phyloP scores from a whole-genome alignment of 2,113 vertebrate genomes.

The Mirza zaza region DNA sequence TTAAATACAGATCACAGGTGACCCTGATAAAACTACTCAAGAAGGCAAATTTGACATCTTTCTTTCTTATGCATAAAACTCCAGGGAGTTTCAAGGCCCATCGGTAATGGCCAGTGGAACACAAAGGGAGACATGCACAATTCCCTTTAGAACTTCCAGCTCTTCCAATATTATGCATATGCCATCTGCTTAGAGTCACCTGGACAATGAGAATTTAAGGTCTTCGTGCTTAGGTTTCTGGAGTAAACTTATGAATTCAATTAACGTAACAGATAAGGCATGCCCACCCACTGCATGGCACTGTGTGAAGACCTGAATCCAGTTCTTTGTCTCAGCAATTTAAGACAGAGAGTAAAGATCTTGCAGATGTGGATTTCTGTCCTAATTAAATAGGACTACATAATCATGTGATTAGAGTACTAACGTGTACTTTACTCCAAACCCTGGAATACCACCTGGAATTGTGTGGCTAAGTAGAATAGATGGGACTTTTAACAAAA shows the following conservation, averaged over 20 bases:
- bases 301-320: neutral
- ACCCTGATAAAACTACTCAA: conserved; percentile 73
- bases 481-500: conserved; percentile 20
- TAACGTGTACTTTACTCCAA: neutral
- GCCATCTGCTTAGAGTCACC: conserved; percentile 52
- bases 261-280: conserved; percentile 20
- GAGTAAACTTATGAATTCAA: conserved; percentile 25
- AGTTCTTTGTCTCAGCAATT: neutral
- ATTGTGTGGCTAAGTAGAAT: neutral
- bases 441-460: conserved; percentile 9
- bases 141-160: conserved; percentile 45
- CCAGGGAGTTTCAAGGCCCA: conserved; percentile 61
- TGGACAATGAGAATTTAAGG: conserved; percentile 44
- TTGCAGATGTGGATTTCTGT: conserved; percentile 22
- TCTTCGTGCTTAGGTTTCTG: conserved; percentile 34
- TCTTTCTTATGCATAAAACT: conserved; percentile 65
- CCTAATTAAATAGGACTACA: neutral
- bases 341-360: conserved; percentile 18
- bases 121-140: conserved; percentile 40
- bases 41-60: conserved; percentile 68
- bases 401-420: neutral
- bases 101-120: conserved; percentile 41
- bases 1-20: conserved; percentile 70
- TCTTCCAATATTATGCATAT: conserved; percentile 8
- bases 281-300: neutral